Conservation (phyloP, 2,797 vertebrate genomes). For the Sparidentex hasta region DNA sequence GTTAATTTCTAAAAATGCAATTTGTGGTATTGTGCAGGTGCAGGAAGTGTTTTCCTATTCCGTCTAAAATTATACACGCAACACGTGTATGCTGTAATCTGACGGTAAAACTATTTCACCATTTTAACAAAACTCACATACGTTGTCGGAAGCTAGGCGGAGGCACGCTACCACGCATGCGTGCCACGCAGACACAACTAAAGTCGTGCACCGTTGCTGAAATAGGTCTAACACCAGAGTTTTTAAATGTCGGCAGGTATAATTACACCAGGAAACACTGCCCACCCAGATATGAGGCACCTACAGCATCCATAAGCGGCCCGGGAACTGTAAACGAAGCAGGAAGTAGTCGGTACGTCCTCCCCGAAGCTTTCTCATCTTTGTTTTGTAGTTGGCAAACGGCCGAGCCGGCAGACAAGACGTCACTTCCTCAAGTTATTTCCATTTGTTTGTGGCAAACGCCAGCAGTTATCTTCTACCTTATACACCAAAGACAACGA, state of each 20-base stretch:
- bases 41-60: not conserved
- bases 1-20: not conserved
- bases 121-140: not conserved
- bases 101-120: not conserved
- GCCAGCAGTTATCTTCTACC: slow-evolving; percentile 53
- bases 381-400: slow-evolving; percentile 39
- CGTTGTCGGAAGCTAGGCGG: not conserved
- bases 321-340: not conserved
- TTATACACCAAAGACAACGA: slow-evolving; percentile 47
- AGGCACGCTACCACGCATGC: slow-evolving; percentile 8
- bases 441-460: slow-evolving; percentile 79
- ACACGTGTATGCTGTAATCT: not conserved
- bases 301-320: no score
- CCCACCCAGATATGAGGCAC: not conserved
- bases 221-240: not conserved
- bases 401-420: slow-evolving; percentile 57
- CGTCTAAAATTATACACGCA: not conserved
- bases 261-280: not conserved
- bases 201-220: not conserved
- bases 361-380: slow-evolving; percentile 31
- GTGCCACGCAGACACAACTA: not conserved
- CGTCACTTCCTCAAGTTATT: slow-evolving; percentile 82
- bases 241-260: not conserved
- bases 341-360: slow-evolving; percentile 39
- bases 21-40: not conserved